Percentiles rank a stretch among this genome's conserved stretches.
phyloP scores from a whole-genome alignment of 1,140 invertebrate species.

The Rhopalosiphum maidis region DNA sequence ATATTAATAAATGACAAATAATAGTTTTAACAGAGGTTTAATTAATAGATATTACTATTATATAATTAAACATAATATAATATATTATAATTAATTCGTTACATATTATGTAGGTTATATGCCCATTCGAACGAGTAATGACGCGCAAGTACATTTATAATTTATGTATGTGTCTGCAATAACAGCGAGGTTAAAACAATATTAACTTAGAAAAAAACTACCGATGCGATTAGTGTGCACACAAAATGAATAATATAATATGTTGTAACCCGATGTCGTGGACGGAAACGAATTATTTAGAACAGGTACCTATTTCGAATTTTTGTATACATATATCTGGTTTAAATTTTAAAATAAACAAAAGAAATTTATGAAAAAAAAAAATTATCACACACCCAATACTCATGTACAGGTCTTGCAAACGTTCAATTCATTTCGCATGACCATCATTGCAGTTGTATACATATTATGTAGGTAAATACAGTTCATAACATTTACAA shows the following conservation, averaged over 20 bases:
- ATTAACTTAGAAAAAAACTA: constrained; percentile 7
- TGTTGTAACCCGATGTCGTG: neutral
- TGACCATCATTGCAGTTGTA: neutral
- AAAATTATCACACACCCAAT: neutral
- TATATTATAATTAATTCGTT: neutral
- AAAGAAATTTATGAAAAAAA: neutral
- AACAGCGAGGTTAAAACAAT: constrained; percentile 9
- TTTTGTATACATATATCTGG: neutral
- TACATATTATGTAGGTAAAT: neutral
- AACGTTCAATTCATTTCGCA: neutral
- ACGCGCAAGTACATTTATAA: neutral
- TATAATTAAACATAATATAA: too few relatives aligned
- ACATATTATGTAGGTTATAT: neutral
- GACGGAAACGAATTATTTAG: neutral
- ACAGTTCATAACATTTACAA: neutral
- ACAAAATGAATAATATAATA: neutral
- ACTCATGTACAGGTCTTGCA: neutral
- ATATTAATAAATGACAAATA: neutral
- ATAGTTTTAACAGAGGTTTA: neutral
- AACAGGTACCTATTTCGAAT: neutral
- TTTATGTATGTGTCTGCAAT: constrained; percentile 17
- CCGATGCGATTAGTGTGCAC: neutral
- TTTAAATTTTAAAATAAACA: neutral
- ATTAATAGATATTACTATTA: neutral
- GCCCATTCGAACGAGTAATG: neutral